Evolutionary conservation across 2,888 invertebrate species (phyloP).

Genomic region (Cheilosia grossa): DNA sequence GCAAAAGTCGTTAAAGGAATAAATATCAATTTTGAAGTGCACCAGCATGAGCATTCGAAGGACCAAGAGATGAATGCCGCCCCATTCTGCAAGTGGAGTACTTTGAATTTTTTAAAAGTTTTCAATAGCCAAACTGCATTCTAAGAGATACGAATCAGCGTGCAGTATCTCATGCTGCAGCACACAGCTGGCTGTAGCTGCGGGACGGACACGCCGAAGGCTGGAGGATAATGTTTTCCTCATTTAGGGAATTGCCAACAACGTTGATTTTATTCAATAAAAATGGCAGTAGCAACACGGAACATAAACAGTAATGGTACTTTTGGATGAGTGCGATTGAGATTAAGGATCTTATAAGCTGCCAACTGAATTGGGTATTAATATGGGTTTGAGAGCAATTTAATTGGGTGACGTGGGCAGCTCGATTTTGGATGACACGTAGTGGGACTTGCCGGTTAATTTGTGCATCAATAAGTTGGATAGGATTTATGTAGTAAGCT

Average conservation of each 20-base stretch:
- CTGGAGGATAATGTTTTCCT: slow-evolving; percentile 52
- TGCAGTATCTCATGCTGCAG: slow-evolving; percentile 49
- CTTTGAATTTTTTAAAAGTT: slow-evolving; percentile 62
- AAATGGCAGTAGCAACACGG: slow-evolving; percentile 4
- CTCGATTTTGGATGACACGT: too few relatives aligned
- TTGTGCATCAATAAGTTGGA: too few relatives aligned
- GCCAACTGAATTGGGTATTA: slow-evolving; percentile 29
- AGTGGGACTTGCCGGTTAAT: too few relatives aligned
- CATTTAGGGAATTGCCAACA: slow-evolving; percentile 62
- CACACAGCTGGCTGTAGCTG: slow-evolving; percentile 14
- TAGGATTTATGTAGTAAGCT: too few relatives aligned
- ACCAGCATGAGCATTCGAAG: slow-evolving; percentile 19
- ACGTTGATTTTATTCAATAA: slow-evolving; percentile 61
- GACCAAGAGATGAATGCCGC: not conserved
- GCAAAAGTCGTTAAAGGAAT: slow-evolving; percentile 68
- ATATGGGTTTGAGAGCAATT: not conserved
- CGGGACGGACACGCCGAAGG: slow-evolving; percentile 1
- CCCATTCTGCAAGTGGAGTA: slow-evolving; percentile 36
- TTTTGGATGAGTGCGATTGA: slow-evolving; percentile 23
- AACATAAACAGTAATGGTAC: slow-evolving; percentile 19
- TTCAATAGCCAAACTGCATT: slow-evolving; percentile 65
- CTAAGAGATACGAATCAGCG: slow-evolving; percentile 59
- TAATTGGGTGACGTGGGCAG: not conserved
- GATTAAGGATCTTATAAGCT: slow-evolving; percentile 45
- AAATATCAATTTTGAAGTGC: slow-evolving; percentile 69